These are phyloP conservation scores for Drosophila antonietae DNA, from an alignment of 2,888 invertebrate species.

Conservation along the genomic window DNA sequence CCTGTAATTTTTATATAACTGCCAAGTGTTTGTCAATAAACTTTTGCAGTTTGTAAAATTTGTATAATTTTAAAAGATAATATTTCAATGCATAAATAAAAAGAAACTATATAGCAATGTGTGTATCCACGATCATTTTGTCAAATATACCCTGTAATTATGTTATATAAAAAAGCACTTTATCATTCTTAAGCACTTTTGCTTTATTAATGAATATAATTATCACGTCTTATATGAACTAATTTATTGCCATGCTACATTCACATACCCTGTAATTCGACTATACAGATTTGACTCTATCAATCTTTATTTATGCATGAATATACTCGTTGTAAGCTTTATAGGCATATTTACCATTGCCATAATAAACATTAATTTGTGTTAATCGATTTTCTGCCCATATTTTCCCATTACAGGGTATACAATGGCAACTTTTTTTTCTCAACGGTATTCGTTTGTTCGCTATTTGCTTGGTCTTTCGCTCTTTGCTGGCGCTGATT, in stretches of 20 bases:
- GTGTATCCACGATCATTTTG: not conserved
- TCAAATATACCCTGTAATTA: slow-evolving; percentile 11
- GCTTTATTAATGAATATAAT: not conserved
- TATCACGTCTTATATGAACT: not conserved
- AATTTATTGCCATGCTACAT: not conserved
- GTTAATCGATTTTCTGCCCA: not conserved
- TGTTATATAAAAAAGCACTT: not conserved
- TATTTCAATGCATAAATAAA: too few relatives aligned
- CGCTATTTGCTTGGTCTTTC: not conserved
- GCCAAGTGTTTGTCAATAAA: not conserved
- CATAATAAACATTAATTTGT: not conserved
- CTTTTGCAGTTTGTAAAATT: not conserved
- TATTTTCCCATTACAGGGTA: slow-evolving; percentile 5
- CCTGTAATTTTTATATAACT: not conserved
- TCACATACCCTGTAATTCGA: not conserved
- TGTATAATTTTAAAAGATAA: too few relatives aligned
- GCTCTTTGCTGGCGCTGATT: slow-evolving; percentile 48
- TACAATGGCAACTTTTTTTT: not conserved
- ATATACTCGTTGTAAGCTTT: not conserved
- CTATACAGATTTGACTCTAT: not conserved
- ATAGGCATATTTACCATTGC: not conserved
- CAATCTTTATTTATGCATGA: not conserved
- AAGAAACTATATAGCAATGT: not conserved
- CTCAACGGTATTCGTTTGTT: not conserved
- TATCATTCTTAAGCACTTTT: not conserved